phyloP scores from a whole-genome alignment of 2,888 invertebrate species.

The Philereme vetulata region DNA sequence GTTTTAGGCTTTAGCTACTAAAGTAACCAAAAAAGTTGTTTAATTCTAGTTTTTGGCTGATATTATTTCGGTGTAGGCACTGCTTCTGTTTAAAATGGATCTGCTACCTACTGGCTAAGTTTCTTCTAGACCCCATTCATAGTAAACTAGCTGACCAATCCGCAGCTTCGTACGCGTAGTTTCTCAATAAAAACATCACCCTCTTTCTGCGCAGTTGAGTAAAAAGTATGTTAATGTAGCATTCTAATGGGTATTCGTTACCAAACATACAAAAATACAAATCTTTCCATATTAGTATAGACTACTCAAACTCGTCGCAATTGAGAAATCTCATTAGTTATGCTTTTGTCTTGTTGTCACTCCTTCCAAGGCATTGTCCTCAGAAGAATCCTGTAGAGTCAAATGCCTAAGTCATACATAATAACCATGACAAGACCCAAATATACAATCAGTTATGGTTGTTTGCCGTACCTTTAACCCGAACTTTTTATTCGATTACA shows the following conservation, averaged over 20 bases:
- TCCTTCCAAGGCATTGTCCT: conserved; percentile 22
- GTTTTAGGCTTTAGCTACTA: too few relatives aligned
- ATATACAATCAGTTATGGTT: conserved; percentile 1
- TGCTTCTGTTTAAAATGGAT: neutral
- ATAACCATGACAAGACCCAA: conserved; percentile 2
- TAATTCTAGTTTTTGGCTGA: too few relatives aligned
- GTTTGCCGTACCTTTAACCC: conserved; percentile 17
- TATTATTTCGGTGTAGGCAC: too few relatives aligned
- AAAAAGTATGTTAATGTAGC: too few relatives aligned
- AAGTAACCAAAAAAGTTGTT: neutral
- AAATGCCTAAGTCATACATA: neutral
- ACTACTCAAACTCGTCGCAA: neutral
- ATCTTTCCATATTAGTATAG: too few relatives aligned
- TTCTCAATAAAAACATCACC: too few relatives aligned
- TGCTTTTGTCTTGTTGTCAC: conserved; percentile 10
- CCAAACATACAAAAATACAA: too few relatives aligned
- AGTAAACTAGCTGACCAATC: neutral
- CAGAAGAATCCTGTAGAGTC: conserved; percentile 1
- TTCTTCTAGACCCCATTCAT: conserved; percentile 4
- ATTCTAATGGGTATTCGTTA: too few relatives aligned
- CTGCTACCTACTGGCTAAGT: neutral
- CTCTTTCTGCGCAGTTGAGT: too few relatives aligned
- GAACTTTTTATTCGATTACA: conserved; percentile 9
- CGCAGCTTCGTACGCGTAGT: too few relatives aligned
- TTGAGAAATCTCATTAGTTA: conserved; percentile 20